phyloP scores from a whole-genome alignment of 2,797 vertebrate species.

The Semaprochilodus insignis region DNA sequence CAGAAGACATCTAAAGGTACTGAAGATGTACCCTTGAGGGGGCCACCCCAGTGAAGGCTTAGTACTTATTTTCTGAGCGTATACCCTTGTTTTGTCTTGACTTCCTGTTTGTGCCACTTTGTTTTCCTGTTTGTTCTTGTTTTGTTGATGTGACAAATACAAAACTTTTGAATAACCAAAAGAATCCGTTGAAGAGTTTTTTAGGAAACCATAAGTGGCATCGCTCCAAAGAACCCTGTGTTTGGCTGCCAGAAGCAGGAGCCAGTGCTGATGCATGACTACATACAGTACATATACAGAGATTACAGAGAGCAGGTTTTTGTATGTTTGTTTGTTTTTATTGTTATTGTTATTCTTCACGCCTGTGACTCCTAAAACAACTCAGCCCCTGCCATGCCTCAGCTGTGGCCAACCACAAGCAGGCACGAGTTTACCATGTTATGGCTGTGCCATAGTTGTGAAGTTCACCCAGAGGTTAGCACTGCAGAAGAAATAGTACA shows the following conservation, averaged over 20 bases:
- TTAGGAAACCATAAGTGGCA: neutral
- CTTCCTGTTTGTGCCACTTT: too few species aligned
- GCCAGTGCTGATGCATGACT: neutral
- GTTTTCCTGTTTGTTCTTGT: too few species aligned
- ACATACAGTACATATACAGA: neutral
- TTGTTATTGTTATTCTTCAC: neutral
- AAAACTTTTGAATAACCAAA: too few species aligned
- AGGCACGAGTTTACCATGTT: conserved; percentile 17
- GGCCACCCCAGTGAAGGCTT: too few species aligned
- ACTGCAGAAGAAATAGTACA: conserved; percentile 9
- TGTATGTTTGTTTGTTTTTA: neutral
- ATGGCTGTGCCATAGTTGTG: conserved; percentile 1
- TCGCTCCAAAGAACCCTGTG: neutral
- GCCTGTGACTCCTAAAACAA: neutral
- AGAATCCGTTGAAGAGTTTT: neutral
- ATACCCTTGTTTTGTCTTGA: too few species aligned
- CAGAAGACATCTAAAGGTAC: too few species aligned
- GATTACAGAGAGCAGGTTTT: neutral
- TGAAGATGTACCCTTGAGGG: too few species aligned
- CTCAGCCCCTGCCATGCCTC: conserved; percentile 11
- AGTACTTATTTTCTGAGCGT: too few species aligned
- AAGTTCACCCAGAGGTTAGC: conserved; percentile 27
- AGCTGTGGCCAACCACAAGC: conserved; percentile 4
- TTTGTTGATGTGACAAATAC: too few species aligned
- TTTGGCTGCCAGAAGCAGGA: neutral